These are phyloP conservation scores for Venusia cambrica DNA, from an alignment of 2,888 invertebrate species.

Conservation along the genomic window DNA sequence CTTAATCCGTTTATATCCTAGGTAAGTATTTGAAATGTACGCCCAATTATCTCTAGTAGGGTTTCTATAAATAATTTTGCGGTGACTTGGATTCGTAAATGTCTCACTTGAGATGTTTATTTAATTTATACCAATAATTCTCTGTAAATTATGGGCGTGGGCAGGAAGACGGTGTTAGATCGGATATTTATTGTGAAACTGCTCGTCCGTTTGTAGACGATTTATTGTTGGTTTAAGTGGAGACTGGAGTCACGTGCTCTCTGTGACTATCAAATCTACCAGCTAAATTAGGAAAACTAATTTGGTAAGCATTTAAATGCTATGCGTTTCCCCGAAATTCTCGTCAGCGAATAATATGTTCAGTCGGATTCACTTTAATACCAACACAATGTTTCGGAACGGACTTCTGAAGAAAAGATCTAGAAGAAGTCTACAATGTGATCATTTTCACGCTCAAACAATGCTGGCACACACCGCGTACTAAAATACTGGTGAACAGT, in stretches of 20 bases:
- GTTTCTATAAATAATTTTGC: conserved; percentile 51
- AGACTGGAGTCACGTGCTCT: conserved; percentile 38
- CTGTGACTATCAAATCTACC: conserved; percentile 34
- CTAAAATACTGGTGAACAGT: conserved; percentile 36
- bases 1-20: conserved; percentile 16
- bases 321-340: conserved; percentile 13
- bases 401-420: too few species aligned
- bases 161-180: conserved; percentile 75
- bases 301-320: conserved; percentile 24
- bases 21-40: conserved; percentile 27
- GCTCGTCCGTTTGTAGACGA: conserved; percentile 63
- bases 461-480: conserved; percentile 5
- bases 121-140: conserved; percentile 76
- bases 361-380: conserved; percentile 5
- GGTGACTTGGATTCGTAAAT: conserved; percentile 59
- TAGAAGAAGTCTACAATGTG: conserved; percentile 3
- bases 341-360: conserved; percentile 14
- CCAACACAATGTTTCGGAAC: conserved; percentile 1
- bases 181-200: conserved; percentile 72
- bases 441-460: conserved; percentile 7
- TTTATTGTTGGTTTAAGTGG: conserved; percentile 52
- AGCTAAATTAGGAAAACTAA: conserved; percentile 28
- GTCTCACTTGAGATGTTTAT: conserved; percentile 73
- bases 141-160: conserved; percentile 71
- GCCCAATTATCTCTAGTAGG: conserved; percentile 47